Base-by-base conservation (phyloP, 2,888 invertebrate genomes). In the Melanophora roralis region DNA sequence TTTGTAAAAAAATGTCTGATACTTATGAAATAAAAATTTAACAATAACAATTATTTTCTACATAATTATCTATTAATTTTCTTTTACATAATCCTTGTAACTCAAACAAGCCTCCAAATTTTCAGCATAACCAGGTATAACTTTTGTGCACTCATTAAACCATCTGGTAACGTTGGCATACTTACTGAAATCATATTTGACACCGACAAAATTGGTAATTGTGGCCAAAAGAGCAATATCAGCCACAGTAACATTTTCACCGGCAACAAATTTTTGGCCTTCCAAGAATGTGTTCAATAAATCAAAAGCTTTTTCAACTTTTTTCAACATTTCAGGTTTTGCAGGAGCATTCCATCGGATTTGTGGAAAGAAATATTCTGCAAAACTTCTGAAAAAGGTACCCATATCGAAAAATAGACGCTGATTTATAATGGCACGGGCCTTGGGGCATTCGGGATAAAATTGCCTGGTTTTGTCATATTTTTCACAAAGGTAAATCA, bases 371-470 rank as follows among this genome's bases (percentile, higher is more conserved):
- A 93, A 94, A 85, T 94, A 94, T 64, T 94, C 94, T 0, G 91
- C 90, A 84, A 95, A 93, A 83, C 93, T 91, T 67, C 91, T 91
- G 89, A 93, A 95, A 1, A 96, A 89, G 0, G 93, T 94, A 16
- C 94, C 94, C 85, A 94, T 91, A 86, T 96, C 96, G 88, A 96
- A 96, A 89, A 93, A 94, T 60, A 96, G 89, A 74, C 94, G 91
- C 85, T 95, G 94, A 89, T 96, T 95, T 32, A 96, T 94, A 0
- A 93, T 57, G 0, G 94, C 96, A 27, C 95, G 91, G 76, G 92
- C 92, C 84, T 93, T 92, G 0, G 95, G 92, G 82, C 95, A 94
- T 84, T 93, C 94, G 0, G 96, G 96, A 83, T 91, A 92, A 38
- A 95, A 89, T 0, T 91, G 90, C 85, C 94, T 94, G 83, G 94